Base-by-base conservation (phyloP, 2,888 invertebrate species). In the Caenorhabditis japonica region DNA sequence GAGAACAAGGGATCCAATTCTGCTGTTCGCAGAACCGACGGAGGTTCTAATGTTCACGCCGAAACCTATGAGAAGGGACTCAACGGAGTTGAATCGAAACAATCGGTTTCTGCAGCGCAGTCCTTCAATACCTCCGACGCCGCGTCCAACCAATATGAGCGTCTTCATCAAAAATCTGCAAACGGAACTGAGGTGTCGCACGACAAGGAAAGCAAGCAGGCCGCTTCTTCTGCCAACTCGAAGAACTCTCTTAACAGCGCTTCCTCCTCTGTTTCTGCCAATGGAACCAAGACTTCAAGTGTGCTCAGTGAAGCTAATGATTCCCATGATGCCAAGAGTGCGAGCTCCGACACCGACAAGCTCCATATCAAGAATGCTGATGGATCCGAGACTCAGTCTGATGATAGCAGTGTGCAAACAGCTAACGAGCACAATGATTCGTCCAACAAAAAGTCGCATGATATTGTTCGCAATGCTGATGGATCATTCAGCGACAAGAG, bases 101-200 rank as follows among this genome's bases (percentile, higher is more conserved):
- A 66, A 56, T 43, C 66, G 1, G 17, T 56, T 1, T 33, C 41
- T 4, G 33, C 43, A 0, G 27, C 49, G 1, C 19, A 51, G 5
- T 33, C 66, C n/a, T 66, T 27, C 66, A 66, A 66, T 43, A 51
- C 66, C 2, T 66, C 66, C 2, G 56, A 66, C n/a, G 66, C 49
- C 15, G 66, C 55, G 39, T 66, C 66, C 36, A 43, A 49, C 21
- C 66, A 66, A 38, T 56, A 43, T 36, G 17, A 66, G n/a, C 56
- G 51, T 44, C 51, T 66, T 1, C 15, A 51, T n/a, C 34, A 49
- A 21, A 41, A 27, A 10, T 13, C 17, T 4, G 66, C 66, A 19
- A 66, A 66, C 21, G 66, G 66, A 56, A 43, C 66, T 1, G 36
- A 21, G 3, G 21, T 56, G 15, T 8, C 2, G 0, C 46, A 44